These are phyloP conservation scores for Apeltes quadracus DNA, from an alignment of 2,113 vertebrate genomes.

Conservation along the genomic window DNA sequence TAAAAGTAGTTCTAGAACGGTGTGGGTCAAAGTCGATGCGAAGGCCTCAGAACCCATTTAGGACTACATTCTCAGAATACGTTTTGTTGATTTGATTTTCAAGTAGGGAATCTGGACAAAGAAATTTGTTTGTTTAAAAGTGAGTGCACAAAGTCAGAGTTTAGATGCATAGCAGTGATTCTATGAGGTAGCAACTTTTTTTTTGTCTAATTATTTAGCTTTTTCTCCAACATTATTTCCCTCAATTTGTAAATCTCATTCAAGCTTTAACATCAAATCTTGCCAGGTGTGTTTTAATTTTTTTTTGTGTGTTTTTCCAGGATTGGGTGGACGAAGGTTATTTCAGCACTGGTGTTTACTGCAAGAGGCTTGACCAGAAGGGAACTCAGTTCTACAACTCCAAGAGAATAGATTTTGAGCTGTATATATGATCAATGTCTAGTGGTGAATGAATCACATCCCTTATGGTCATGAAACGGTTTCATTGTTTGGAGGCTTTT, in stretches of 20 bases:
- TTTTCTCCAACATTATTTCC: not conserved
- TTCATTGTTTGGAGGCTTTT: constrained; percentile 2
- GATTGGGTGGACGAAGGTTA: constrained; percentile 91
- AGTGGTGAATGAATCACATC: not conserved
- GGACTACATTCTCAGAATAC: not conserved
- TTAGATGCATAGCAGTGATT: not conserved
- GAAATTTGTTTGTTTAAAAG: too few relatives aligned
- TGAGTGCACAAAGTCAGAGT: not conserved
- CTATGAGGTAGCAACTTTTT: not conserved
- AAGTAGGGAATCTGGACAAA: not conserved
- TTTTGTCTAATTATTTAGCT: not conserved
- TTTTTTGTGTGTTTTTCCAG: constrained; percentile 71
- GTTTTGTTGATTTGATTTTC: not conserved
- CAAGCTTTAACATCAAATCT: constrained; percentile 21
- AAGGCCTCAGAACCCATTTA: not conserved
- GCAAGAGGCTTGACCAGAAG: constrained; percentile 84
- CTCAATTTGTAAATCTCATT: constrained; percentile 2
- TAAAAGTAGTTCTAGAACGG: not conserved
- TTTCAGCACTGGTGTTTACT: constrained; percentile 89
- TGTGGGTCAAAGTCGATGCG: not conserved
- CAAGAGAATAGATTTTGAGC: constrained; percentile 89
- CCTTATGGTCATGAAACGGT: not conserved
- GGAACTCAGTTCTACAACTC: constrained; percentile 90
- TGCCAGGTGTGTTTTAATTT: constrained; percentile 31
- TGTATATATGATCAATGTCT: constrained; percentile 80